Conservation (phyloP, 2,888 invertebrate genomes). For the Chirona hameri region DNA sequence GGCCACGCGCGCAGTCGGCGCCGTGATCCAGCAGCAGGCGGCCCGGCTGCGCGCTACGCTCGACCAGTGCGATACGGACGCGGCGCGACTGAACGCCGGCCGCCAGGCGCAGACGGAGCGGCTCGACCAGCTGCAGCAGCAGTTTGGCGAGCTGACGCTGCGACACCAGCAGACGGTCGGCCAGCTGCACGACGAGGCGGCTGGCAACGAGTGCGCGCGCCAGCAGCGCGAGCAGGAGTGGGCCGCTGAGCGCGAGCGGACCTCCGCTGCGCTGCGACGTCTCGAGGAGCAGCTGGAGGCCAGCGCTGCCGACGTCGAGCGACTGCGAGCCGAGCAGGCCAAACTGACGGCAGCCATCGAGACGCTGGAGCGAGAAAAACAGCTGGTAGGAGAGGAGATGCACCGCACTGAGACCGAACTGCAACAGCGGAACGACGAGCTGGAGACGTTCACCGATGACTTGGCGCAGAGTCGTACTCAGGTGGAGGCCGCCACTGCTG, state of each 20-base stretch:
- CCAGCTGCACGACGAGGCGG: background rate
- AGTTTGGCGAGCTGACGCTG: background rate
- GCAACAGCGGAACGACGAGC: background rate
- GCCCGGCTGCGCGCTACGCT: background rate
- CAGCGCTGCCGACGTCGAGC: background rate
- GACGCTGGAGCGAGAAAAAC: background rate
- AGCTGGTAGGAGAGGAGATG: background rate
- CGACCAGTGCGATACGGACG: background rate
- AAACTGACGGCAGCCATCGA: background rate
- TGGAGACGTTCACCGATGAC: background rate
- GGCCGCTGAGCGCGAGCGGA: background rate
- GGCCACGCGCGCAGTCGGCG: conserved; percentile 3
- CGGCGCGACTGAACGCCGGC: background rate
- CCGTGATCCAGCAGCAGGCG: conserved; percentile 7
- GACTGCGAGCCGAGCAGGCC: background rate
- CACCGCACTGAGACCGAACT: background rate
- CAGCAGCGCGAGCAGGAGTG: background rate
- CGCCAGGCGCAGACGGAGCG: background rate
- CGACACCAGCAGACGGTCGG: conserved; percentile 3
- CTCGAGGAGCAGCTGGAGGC: background rate
- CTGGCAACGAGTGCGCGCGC: background rate
- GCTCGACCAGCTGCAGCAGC: background rate
- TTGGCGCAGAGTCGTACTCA: background rate
- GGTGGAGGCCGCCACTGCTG: background rate
- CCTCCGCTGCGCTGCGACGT: background rate